Evolutionary conservation across 2,888 invertebrate genomes (phyloP), one percentile per base, ranked within the genome.

Genomic region (Epinotia brunnichana): DNA sequence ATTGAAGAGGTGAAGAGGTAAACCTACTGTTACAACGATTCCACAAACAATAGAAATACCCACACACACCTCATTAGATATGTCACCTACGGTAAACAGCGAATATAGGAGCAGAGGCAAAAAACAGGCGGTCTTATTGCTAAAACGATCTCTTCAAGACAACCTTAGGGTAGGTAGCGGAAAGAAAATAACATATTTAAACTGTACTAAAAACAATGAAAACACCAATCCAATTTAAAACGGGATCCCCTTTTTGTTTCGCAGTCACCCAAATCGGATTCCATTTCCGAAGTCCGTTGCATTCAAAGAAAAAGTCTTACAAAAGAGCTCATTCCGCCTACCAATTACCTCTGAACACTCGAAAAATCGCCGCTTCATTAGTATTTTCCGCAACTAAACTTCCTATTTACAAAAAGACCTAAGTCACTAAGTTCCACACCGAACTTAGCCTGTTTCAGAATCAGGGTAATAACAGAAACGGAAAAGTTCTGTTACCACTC

Each of bases 311-410:
- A 64, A 64, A 66, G 56, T 41, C 66, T 56, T 44, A 41, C 54
- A 41, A 56, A 66, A 66, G 66, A 54, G n/a, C 41, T 41, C 21
- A 56, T 56, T 56, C 66, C 21, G 35, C n/a, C 56, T 21, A 54
- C 66, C 66, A 66, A 66, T 66, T 66, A 66, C 56, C 54, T 66
- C 66, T 15, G 66, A n/a, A 66, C 41, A 66, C 41, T 64, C 53
- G 64, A 56, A 66, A 63, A 64, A 61, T 24, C 61, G 10, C 44
- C 15, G 3, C 21, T 61, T 61, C 61, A 61, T 61, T 61, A 44
- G 61, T 44, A 61, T 61, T 61, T 62, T 24, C 48, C 48, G 48
- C 48, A 41, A 51, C 21, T 5, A 56, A 41, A 56, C 17, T 3
- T n/a, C 2, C 3, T 2, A 1, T 11, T 15, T 5, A 19, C n/a